Evolutionary conservation across 1,140 invertebrate genomes (phyloP).

Genomic region (Plutomurus gul): DNA sequence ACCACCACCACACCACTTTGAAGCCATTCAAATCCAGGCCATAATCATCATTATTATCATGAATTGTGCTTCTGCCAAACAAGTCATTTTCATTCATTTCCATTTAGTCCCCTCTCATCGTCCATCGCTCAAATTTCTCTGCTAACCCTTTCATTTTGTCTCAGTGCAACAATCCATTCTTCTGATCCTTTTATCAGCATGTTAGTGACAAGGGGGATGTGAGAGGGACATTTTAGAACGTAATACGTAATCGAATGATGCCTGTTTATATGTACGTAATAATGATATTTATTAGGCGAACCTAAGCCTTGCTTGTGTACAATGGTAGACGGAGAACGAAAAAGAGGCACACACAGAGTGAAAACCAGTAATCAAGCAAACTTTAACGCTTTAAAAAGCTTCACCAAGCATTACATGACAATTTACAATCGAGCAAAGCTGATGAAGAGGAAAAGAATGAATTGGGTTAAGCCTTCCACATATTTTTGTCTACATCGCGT

Average conservation of each 20-base stretch:
- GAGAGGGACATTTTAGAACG: neutral
- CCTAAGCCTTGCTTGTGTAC: neutral
- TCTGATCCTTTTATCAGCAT: neutral
- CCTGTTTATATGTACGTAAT: neutral
- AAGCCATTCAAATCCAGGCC: neutral
- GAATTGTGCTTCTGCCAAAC: constrained; percentile 5
- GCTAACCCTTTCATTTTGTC: constrained; percentile 13
- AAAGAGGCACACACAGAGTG: neutral
- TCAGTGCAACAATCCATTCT: neutral
- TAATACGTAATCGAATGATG: constrained; percentile 13
- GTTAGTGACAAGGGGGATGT: neutral
- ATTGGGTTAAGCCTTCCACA: neutral
- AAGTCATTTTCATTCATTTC: constrained; percentile 39
- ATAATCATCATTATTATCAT: constrained; percentile 33
- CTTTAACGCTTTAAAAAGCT: neutral
- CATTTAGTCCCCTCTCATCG: neutral
- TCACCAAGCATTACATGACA: neutral
- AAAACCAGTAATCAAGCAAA: neutral
- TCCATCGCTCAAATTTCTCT: neutral
- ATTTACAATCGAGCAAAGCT: neutral
- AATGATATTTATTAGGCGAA: neutral
- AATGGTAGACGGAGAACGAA: neutral
- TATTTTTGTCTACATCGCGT: neutral
- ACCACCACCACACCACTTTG: neutral
- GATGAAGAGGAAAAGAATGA: constrained; percentile 20